These are phyloP conservation scores for Epirrhoe tristata DNA, from an alignment of 2,888 invertebrate species.

Conservation along the genomic window DNA sequence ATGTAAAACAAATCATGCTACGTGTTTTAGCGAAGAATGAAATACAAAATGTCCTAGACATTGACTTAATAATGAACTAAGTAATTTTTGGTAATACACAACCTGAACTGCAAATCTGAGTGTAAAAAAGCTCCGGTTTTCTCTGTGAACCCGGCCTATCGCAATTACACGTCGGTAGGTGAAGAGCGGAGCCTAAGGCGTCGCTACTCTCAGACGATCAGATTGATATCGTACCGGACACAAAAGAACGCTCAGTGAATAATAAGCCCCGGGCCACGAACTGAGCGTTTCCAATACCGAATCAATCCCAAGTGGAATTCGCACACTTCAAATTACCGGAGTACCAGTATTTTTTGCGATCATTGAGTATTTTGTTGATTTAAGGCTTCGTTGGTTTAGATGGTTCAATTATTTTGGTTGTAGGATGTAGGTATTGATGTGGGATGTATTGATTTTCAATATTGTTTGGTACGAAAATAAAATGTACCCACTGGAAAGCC, in stretches of 20 bases:
- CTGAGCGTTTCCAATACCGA: conserved; percentile 43
- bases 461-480: neutral
- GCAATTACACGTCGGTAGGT: conserved; percentile 74
- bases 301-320: conserved; percentile 41
- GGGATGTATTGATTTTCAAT: neutral
- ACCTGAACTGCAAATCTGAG: no score
- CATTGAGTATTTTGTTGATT: conserved; percentile 14
- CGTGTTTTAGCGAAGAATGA: no score
- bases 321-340: conserved; percentile 40
- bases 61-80: no score
- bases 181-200: conserved; percentile 69
- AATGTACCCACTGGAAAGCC: no score
- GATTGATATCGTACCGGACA: conserved; percentile 78
- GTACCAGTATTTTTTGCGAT: conserved; percentile 11
- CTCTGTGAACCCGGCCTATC: conserved; percentile 36
- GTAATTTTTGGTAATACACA: no score
- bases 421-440: neutral
- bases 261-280: conserved; percentile 64
- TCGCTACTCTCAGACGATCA: conserved; percentile 67
- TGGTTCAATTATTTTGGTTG: conserved; percentile 4
- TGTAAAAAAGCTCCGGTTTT: conserved; percentile 11
- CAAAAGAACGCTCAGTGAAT: conserved; percentile 78
- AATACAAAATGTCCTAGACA: no score
- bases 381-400: conserved; percentile 7
- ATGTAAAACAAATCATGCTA: no score